Percentiles rank a stretch among this genome's conserved stretches.
These are phyloP conservation scores for Gymnoscopelus braueri DNA, from an alignment of 2,797 vertebrate genomes.

Conservation along the genomic window DNA sequence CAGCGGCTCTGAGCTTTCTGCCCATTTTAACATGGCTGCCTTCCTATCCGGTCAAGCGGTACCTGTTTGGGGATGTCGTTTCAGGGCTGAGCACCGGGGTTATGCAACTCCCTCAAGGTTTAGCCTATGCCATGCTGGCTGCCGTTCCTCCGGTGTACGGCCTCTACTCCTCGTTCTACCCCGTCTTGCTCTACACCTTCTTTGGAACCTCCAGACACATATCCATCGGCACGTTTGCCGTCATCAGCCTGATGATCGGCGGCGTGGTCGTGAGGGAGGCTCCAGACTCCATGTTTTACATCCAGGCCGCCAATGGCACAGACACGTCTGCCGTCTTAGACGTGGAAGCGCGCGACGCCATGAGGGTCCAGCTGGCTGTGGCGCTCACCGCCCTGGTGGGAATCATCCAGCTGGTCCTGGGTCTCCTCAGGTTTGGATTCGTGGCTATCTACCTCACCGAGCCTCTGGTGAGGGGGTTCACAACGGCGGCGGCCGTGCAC, in stretches of 20 bases:
- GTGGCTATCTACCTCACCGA: slow-evolving; percentile 95
- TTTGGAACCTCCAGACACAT: slow-evolving; percentile 95
- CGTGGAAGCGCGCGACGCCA: slow-evolving; percentile 77
- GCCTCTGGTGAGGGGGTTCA: slow-evolving; percentile 95
- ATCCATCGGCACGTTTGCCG: slow-evolving; percentile 94
- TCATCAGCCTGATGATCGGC: slow-evolving; percentile 97
- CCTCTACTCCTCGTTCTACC: slow-evolving; percentile 97
- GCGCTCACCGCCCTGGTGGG: slow-evolving; percentile 91
- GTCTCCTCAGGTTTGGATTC: slow-evolving; percentile 93
- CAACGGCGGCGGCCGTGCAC: slow-evolving; percentile 92
- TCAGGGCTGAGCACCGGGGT: slow-evolving; percentile 96
- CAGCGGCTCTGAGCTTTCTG: slow-evolving; percentile 83
- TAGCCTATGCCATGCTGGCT: slow-evolving; percentile 94
- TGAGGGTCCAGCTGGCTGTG: slow-evolving; percentile 90
- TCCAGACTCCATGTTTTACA: slow-evolving; percentile 84
- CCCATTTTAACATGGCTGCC: slow-evolving; percentile 95
- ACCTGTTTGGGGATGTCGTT: slow-evolving; percentile 90
- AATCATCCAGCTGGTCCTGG: slow-evolving; percentile 94
- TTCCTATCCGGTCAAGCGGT: slow-evolving; percentile 89
- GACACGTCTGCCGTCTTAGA: slow-evolving; percentile 78
- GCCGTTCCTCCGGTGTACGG: slow-evolving; percentile 95
- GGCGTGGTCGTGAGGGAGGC: slow-evolving; percentile 88
- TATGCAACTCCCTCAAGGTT: slow-evolving; percentile 96
- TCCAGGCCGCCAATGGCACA: slow-evolving; percentile 79
- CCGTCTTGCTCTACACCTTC: slow-evolving; percentile 95